A percentile compares a stretch with the other conserved stretches of the same genome.
phyloP scores from a whole-genome alignment of 2,888 invertebrate genomes.

The Taenaris catops region DNA sequence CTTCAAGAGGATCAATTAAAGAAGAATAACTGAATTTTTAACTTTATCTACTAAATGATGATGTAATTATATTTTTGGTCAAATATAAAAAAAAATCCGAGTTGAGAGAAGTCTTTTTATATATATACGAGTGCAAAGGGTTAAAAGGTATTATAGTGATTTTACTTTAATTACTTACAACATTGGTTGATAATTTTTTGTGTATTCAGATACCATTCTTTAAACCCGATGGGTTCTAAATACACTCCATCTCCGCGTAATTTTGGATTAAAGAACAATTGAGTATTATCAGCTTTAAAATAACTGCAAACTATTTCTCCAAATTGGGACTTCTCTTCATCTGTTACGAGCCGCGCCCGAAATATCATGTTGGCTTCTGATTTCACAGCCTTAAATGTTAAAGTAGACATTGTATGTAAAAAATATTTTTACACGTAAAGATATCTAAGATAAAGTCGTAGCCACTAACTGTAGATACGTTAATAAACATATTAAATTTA shows the following conservation, averaged over 20 bases:
- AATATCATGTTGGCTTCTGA: constrained; percentile 89
- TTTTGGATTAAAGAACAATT: constrained; percentile 41
- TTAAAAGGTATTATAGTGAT: background rate
- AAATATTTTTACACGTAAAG: too few species aligned
- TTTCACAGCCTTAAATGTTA: constrained; percentile 80
- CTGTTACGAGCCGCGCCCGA: constrained; percentile 84
- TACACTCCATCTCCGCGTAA: constrained; percentile 51
- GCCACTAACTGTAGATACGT: too few species aligned
- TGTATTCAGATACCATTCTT: constrained; percentile 82
- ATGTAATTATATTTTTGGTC: too few species aligned
- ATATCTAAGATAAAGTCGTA: too few species aligned
- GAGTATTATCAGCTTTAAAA: constrained; percentile 40
- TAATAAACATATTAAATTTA: too few species aligned
- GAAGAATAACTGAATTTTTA: too few species aligned
- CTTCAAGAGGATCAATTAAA: too few species aligned
- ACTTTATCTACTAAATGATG: too few species aligned
- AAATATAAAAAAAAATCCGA: too few species aligned
- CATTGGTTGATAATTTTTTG: constrained; percentile 83
- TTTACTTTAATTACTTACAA: constrained; percentile 76
- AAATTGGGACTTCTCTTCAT: constrained; percentile 83
- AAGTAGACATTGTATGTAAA: too few species aligned
- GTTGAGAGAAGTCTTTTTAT: background rate
- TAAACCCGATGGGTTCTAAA: constrained; percentile 61
- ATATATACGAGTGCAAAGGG: too few species aligned
- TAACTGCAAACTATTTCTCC: constrained; percentile 79